phyloP scores from a whole-genome alignment of 2,113 vertebrate genomes.

The Cricetomys ansorgei region DNA sequence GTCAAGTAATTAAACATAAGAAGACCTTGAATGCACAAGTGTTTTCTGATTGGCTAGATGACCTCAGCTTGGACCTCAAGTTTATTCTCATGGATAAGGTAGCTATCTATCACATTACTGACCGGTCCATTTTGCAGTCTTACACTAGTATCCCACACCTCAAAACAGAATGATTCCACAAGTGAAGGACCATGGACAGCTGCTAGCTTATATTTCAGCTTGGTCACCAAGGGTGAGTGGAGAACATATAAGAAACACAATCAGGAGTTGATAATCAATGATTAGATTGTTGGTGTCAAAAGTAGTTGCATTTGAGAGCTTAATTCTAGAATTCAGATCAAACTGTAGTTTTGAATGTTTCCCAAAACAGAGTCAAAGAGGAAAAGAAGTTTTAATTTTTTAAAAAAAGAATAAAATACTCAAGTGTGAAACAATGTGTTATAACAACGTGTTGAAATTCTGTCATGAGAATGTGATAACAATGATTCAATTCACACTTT shows the following conservation, averaged over 20 bases:
- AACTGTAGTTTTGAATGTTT: conserved; percentile 18
- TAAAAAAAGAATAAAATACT: conserved; percentile 14
- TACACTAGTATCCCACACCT: neutral
- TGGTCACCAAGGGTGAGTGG: neutral
- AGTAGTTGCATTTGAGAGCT: neutral
- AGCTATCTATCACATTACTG: neutral
- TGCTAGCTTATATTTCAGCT: neutral
- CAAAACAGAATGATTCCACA: neutral
- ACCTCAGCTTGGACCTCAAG: neutral
- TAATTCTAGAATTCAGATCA: neutral
- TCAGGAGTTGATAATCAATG: neutral
- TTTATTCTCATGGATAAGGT: neutral
- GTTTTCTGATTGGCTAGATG: neutral
- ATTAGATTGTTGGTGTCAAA: neutral
- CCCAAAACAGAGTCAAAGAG: conserved; percentile 7
- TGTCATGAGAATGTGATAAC: neutral
- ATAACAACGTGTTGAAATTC: neutral
- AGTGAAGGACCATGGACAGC: neutral
- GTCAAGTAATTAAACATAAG: neutral
- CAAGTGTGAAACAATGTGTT: neutral
- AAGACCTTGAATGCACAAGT: neutral
- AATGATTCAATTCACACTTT: neutral
- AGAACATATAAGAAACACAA: neutral
- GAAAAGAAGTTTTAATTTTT: neutral
- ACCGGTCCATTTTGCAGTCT: neutral